Evolutionary conservation across 2,888 invertebrate species (phyloP).

Genomic region (Drosophila vallismaia): DNA sequence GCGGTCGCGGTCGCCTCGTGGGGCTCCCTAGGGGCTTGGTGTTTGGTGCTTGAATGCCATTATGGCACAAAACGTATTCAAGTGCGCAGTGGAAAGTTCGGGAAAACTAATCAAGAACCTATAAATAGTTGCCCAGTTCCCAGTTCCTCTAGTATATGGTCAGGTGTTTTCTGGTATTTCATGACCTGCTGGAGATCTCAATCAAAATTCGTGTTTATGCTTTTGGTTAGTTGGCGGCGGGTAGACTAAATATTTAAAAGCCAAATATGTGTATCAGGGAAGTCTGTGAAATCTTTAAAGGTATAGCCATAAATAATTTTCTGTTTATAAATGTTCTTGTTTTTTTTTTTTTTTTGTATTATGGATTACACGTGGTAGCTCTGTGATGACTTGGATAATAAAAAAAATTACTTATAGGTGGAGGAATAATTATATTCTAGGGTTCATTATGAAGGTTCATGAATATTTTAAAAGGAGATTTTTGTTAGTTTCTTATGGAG

Average conservation of each 20-base stretch:
- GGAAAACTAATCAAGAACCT: conserved; percentile 50
- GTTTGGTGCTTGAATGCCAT: conserved; percentile 59
- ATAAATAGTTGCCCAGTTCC: conserved; percentile 26
- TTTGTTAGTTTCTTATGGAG: neutral
- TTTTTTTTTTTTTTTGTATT: neutral
- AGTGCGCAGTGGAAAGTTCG: conserved; percentile 41
- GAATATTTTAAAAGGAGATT: neutral
- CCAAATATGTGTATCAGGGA: neutral
- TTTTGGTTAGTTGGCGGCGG: conserved; percentile 15
- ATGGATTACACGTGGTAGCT: neutral
- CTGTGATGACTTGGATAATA: conserved; percentile 3
- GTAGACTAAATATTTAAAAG: conserved; percentile 32
- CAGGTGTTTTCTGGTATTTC: conserved; percentile 27
- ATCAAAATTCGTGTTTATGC: conserved; percentile 30
- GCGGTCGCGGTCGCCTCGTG: conserved; percentile 18
- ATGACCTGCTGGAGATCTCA: conserved; percentile 25
- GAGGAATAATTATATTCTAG: neutral
- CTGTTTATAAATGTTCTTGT: neutral
- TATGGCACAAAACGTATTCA: conserved; percentile 50
- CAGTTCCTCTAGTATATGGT: neutral
- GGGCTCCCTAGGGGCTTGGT: conserved; percentile 38
- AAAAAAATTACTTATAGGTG: neutral
- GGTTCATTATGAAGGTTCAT: neutral
- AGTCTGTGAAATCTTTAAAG: conserved; percentile 17
- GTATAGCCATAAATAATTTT: conserved; percentile 5